phyloP scores from a whole-genome alignment of 2,888 invertebrate species.

The Melanostoma mellinum region DNA sequence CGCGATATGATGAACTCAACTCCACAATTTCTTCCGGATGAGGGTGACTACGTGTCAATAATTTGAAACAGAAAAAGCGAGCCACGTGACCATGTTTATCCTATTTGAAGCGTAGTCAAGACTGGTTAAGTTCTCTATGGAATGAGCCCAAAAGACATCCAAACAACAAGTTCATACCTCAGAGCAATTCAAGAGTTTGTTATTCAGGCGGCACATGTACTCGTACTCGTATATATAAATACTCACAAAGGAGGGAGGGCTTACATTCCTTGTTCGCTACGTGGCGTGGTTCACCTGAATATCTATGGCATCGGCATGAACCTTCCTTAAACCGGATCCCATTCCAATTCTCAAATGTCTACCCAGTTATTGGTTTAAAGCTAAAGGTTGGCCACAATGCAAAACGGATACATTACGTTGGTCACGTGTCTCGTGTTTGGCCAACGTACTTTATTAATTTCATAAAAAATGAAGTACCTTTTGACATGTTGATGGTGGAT shows the following conservation, averaged over 20 bases:
- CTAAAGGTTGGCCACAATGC: slow-evolving; percentile 73
- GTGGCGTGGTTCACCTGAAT: slow-evolving; percentile 77
- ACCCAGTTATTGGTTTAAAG: slow-evolving; percentile 73
- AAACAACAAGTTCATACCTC: slow-evolving; percentile 74
- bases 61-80: slow-evolving; percentile 53
- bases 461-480: slow-evolving; percentile 79
- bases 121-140: slow-evolving; percentile 76
- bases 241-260: neutral
- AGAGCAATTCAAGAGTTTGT: slow-evolving; percentile 75
- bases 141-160: slow-evolving; percentile 76
- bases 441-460: slow-evolving; percentile 81
- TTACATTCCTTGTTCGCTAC: slow-evolving; percentile 27
- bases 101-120: slow-evolving; percentile 78
- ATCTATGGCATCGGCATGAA: slow-evolving; percentile 73
- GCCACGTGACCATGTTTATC: slow-evolving; percentile 82
- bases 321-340: slow-evolving; percentile 67
- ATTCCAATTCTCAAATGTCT: slow-evolving; percentile 26
- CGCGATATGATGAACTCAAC: slow-evolving; percentile 38
- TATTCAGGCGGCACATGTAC: slow-evolving; percentile 47
- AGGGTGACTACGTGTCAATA: slow-evolving; percentile 66
- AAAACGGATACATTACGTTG: slow-evolving; percentile 82
- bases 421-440: slow-evolving; percentile 80
- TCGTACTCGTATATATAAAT: neutral
- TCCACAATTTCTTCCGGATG: slow-evolving; percentile 6
- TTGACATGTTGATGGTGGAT: slow-evolving; percentile 73